These are phyloP conservation scores for Epistrophe grossulariae DNA, from an alignment of 2,888 invertebrate genomes.

Conservation along the genomic window DNA sequence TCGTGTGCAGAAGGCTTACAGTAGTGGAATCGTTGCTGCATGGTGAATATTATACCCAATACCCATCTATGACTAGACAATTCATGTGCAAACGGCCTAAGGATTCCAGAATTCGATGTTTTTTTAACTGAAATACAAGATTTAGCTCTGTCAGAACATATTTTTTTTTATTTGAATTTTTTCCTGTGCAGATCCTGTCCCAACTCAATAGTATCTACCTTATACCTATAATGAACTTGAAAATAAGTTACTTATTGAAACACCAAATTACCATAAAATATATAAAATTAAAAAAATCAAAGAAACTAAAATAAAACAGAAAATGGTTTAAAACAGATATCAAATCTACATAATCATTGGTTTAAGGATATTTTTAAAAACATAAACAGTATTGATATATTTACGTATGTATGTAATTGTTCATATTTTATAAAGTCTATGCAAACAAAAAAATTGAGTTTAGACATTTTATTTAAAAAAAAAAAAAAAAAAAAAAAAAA, in stretches of 20 bases:
- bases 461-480: background rate
- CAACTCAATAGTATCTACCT: background rate
- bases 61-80: no score
- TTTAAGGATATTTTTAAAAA: slow-evolving; percentile 22
- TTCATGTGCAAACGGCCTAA: no score
- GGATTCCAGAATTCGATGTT: no score
- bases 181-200: no score
- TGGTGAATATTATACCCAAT: no score
- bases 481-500: background rate
- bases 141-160: no score
- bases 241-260: slow-evolving; percentile 32
- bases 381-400: slow-evolving; percentile 4
- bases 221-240: background rate
- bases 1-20: no score
- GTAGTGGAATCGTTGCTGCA: no score
- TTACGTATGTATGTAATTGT: background rate
- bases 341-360: slow-evolving; percentile 62
- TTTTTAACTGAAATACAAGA: no score
- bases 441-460: background rate
- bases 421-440: background rate
- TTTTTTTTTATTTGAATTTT: no score
- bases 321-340: slow-evolving; percentile 39
- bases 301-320: background rate
- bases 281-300: background rate
- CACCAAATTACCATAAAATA: slow-evolving; percentile 24